Evolutionary conservation across 2,888 invertebrate species (phyloP).

Genomic region (Eucera pruinosa): DNA sequence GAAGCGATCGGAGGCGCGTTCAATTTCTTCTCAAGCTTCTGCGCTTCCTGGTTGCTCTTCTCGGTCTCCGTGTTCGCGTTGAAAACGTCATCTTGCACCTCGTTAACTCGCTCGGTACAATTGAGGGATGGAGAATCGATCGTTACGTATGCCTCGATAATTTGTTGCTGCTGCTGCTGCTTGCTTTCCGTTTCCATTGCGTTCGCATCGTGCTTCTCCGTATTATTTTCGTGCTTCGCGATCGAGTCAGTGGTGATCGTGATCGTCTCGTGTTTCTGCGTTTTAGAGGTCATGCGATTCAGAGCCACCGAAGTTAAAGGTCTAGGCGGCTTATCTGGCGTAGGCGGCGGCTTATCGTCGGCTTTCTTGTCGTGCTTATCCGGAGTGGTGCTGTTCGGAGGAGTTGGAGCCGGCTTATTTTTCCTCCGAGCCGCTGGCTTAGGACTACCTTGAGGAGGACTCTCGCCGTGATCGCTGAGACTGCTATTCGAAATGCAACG

Average conservation of each 20-base stretch:
- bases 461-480: slow-evolving; percentile 88
- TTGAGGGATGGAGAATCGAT: slow-evolving; percentile 32
- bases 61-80: slow-evolving; percentile 46
- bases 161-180: too few relatives aligned
- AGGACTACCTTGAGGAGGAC: slow-evolving; percentile 90
- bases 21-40: slow-evolving; percentile 57
- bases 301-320: slow-evolving; percentile 87
- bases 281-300: slow-evolving; percentile 87
- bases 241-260: slow-evolving; percentile 80
- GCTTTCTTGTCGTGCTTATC: slow-evolving; percentile 79
- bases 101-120: slow-evolving; percentile 35
- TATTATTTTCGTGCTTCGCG: slow-evolving; percentile 82
- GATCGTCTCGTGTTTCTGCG: slow-evolving; percentile 85
- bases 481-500: slow-evolving; percentile 89
- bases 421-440: slow-evolving; percentile 90
- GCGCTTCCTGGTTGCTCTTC: slow-evolving; percentile 51
- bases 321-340: slow-evolving; percentile 88
- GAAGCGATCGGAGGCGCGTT: slow-evolving; percentile 45
- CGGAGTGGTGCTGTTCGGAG: slow-evolving; percentile 85
- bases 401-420: slow-evolving; percentile 91
- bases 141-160: slow-evolving; percentile 44
- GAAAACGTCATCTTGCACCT: slow-evolving; percentile 38
- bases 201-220: slow-evolving; percentile 62
- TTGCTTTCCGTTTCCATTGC: slow-evolving; percentile 61
- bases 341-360: slow-evolving; percentile 81